These are phyloP conservation scores for Arothron firmamentum DNA, from an alignment of 2,113 vertebrate species.

Conservation along the genomic window DNA sequence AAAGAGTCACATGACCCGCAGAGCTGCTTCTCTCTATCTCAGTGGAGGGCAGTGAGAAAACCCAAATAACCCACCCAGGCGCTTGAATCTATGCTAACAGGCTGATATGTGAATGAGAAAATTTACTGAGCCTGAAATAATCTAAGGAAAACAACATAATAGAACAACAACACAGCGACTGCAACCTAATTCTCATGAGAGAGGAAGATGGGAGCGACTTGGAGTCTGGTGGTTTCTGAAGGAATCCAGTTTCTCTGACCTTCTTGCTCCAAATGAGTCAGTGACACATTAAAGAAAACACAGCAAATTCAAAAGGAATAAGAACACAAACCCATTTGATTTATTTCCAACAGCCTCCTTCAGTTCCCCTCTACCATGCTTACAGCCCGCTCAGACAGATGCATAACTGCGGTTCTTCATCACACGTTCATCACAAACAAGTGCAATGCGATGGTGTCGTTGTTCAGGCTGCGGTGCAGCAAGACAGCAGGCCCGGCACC, in stretches of 20 bases:
- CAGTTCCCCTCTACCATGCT: slow-evolving; percentile 1
- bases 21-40: slow-evolving; percentile 9
- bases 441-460: slow-evolving; percentile 2
- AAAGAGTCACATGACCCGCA: slow-evolving; percentile 21
- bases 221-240: slow-evolving; percentile 64
- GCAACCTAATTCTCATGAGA: slow-evolving; percentile 41
- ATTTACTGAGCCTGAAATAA: no score
- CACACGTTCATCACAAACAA: slow-evolving; percentile 6
- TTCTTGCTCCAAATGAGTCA: slow-evolving; percentile 24
- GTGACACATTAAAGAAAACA: slow-evolving; percentile 24
- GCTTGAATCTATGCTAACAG: background rate
- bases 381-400: slow-evolving; percentile 22
- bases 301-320: slow-evolving; percentile 42
- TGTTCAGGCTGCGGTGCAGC: background rate
- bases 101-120: no score
- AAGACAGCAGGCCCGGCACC: background rate
- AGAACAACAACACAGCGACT: slow-evolving; percentile 35
- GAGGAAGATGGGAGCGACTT: slow-evolving; percentile 38
- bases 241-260: slow-evolving; percentile 37
- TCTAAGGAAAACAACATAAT: slow-evolving; percentile 38
- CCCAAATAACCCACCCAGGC: slow-evolving; percentile 29
- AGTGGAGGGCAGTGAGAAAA: slow-evolving; percentile 10
- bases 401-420: slow-evolving; percentile 42
- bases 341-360: slow-evolving; percentile 2
- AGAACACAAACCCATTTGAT: background rate